Percentiles rank a stretch among this genome's conserved stretches.
Conservation (phyloP, 2,113 vertebrate genomes). For the Condylura cristata region DNA sequence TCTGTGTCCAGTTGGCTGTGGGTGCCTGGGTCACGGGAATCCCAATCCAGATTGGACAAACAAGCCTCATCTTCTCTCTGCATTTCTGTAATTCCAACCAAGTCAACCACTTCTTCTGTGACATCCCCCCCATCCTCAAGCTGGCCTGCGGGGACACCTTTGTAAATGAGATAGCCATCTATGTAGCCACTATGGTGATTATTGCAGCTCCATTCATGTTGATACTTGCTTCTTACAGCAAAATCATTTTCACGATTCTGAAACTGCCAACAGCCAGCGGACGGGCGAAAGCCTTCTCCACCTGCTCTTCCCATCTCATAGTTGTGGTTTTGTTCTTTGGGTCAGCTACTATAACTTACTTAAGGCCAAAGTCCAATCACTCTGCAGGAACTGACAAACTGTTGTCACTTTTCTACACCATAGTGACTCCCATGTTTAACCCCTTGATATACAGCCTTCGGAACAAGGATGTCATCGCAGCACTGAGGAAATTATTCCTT, state of each 20-base stretch:
- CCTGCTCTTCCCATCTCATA: background rate
- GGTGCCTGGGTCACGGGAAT: background rate
- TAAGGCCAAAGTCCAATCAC: background rate
- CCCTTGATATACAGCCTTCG: conserved; percentile 22
- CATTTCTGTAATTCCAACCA: background rate
- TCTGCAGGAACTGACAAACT: background rate
- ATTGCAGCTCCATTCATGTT: no score
- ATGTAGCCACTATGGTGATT: no score
- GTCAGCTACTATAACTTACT: background rate
- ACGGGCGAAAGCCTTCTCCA: no score
- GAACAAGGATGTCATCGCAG: background rate
- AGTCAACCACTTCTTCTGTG: no score
- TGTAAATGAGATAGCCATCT: no score
- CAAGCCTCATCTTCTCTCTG: conserved; percentile 4
- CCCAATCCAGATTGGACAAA: background rate
- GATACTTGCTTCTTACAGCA: no score
- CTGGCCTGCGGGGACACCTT: no score
- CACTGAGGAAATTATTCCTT: background rate
- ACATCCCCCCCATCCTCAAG: no score
- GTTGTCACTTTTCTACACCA: conserved; percentile 29
- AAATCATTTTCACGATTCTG: no score
- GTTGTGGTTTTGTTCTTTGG: background rate
- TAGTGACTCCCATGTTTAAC: conserved; percentile 30
- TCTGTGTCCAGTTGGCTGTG: background rate
- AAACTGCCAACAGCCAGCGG: no score